Evolutionary conservation across 2,797 vertebrate genomes (phyloP).

Genomic region (Silurus aristotelis): DNA sequence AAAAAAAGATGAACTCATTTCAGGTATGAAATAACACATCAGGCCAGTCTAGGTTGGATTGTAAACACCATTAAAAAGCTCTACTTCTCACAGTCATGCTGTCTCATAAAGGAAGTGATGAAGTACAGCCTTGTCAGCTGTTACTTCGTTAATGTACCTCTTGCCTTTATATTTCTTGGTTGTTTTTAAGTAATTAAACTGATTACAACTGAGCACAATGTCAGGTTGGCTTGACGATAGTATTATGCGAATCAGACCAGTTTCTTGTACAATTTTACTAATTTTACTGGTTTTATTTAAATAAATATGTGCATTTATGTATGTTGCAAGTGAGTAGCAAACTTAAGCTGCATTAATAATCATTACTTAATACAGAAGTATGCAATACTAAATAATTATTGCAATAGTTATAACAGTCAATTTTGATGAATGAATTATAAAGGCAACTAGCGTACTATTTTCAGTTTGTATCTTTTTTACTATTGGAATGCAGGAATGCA

Average conservation of each 20-base stretch:
- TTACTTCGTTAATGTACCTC: background rate
- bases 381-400: background rate
- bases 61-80: slow-evolving; percentile 17
- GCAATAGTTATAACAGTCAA: background rate
- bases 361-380: background rate
- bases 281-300: background rate
- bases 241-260: background rate
- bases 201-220: background rate
- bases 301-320: background rate
- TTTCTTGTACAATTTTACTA: background rate
- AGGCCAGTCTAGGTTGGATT: background rate
- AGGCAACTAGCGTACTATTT: background rate
- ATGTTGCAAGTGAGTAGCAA: background rate
- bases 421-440: background rate
- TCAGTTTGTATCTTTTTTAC: background rate
- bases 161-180: background rate
- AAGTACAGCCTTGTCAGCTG: background rate
- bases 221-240: background rate
- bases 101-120: background rate
- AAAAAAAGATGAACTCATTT: slow-evolving; percentile 3
- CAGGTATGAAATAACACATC: slow-evolving; percentile 10
- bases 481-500: background rate
- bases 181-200: background rate
- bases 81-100: background rate
- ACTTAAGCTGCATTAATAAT: background rate